A percentile compares a stretch with the other conserved stretches of the same genome.
These are phyloP conservation scores for Cylloceria caligata DNA, from an alignment of 2,888 invertebrate species.

Conservation along the genomic window DNA sequence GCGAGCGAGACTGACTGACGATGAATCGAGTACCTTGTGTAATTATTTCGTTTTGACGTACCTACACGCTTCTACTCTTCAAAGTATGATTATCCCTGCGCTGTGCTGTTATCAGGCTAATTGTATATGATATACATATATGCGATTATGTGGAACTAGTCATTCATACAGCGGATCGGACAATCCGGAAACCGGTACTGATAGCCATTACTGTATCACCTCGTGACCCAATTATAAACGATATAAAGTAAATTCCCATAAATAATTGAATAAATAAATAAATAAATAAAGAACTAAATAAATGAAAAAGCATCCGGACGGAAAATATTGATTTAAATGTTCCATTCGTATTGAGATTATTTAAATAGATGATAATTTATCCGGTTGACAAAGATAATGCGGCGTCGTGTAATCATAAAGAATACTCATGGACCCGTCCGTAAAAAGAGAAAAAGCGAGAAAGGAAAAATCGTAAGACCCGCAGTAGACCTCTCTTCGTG, in stretches of 20 bases:
- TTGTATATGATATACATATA: constrained; percentile 15
- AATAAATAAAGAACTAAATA: constrained; percentile 1
- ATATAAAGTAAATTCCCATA: constrained; percentile 30
- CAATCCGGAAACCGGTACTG: constrained; percentile 28
- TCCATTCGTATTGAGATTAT: neutral
- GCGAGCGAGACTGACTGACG: constrained; percentile 33
- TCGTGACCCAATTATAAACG: constrained; percentile 47
- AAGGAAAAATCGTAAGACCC: neutral
- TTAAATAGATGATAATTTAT: neutral
- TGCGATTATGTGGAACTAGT: constrained; percentile 33
- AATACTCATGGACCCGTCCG: neutral
- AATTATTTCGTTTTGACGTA: constrained; percentile 63
- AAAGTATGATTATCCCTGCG: constrained; percentile 62
- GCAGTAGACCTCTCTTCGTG: constrained; percentile 3
- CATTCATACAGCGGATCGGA: constrained; percentile 20
- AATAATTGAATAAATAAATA: neutral
- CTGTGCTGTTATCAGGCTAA: constrained; percentile 56
- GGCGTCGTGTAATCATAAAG: neutral
- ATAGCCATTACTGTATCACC: constrained; percentile 45
- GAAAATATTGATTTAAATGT: neutral
- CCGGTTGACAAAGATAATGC: constrained; percentile 1
- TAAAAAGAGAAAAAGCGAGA: neutral
- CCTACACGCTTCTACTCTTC: constrained; percentile 43
- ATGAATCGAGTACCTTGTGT: constrained; percentile 45
- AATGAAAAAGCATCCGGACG: neutral